Base-by-base conservation (phyloP, 2,888 invertebrate genomes). In the Perizoma flavofasciatum region DNA sequence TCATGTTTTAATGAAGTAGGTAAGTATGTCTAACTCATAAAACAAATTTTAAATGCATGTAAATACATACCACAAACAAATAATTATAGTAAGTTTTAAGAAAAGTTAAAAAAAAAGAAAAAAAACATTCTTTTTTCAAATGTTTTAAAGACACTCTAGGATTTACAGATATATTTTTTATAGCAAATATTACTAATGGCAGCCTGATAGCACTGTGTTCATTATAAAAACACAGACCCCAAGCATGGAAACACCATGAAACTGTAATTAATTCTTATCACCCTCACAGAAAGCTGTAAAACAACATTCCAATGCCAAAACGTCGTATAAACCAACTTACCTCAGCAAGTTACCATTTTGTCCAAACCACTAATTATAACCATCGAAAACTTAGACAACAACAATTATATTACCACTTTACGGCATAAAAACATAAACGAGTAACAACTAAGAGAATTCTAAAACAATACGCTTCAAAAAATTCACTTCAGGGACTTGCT, bases 351-450 rank as follows among this genome's bases (percentile, higher is more conserved):
- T 65, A 70, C 70, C 73, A 71, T 73, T 69, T 69, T 68, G 67
- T 63, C 56, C 65, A 45, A 64, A 60, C 59, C 68, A 69, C 68
- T 59, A 63, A 60, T 66, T 66, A 72, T 46, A 67, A 68, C 65
- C 56, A 63, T 65, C 61, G 71, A 70, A 77, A 83, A 82, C 78
- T 79, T 76, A 73, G 75, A 79, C 73, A 66, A 74, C 73, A 83
- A 81, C 76, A 77, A 77, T 68, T 78, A 73, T 67, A 69, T 71
- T 72, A 79, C 74, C 75, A 72, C 69, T 70, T 68, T 65, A 71
- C 33, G 61, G 55, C 49, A 32, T 67, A 69, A 57, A 74, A 74
- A 78, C 77, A 66, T 70, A 72, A 69, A 73, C 65, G 62, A 67
- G 65, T 70, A 72, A 77, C 73, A 72, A 69, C 67, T 70, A 72